phyloP scores from a whole-genome alignment of 2,888 invertebrate species.

The Tipula confusa region DNA sequence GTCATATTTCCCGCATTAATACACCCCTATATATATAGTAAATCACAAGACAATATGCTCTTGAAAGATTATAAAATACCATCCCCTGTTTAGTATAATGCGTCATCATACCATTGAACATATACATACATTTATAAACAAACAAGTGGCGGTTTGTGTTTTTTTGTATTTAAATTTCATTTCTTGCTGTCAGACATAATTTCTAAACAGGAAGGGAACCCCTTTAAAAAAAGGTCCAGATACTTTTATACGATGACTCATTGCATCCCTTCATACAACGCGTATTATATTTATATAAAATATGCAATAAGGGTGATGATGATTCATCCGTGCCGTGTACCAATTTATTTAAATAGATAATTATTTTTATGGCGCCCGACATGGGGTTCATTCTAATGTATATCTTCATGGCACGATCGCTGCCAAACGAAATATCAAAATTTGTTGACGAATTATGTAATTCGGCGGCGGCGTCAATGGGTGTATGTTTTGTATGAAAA shows the following conservation, averaged over 20 bases:
- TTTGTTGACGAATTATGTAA: background rate
- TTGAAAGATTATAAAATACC: slow-evolving; percentile 7
- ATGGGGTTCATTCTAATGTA: background rate
- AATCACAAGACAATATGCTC: background rate
- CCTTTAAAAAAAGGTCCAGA: background rate
- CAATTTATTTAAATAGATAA: background rate
- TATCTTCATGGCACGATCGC: background rate
- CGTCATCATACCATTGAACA: background rate
- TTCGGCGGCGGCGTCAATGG: background rate
- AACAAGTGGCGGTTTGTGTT: background rate
- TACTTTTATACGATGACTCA: background rate
- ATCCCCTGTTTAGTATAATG: background rate
- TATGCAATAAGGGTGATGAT: background rate
- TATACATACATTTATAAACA: background rate
- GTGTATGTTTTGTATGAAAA: background rate
- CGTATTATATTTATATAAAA: background rate
- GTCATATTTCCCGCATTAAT: background rate
- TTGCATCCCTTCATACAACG: background rate
- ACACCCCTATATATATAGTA: background rate
- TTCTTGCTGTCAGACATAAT: background rate
- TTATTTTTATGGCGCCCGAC: background rate
- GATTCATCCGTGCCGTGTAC: background rate
- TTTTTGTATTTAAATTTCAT: background rate
- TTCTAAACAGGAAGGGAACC: slow-evolving; percentile 6
- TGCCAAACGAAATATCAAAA: background rate